Evolutionary conservation across 1,140 invertebrate species (phyloP).

Genomic region (Ostrea denselamellosa): DNA sequence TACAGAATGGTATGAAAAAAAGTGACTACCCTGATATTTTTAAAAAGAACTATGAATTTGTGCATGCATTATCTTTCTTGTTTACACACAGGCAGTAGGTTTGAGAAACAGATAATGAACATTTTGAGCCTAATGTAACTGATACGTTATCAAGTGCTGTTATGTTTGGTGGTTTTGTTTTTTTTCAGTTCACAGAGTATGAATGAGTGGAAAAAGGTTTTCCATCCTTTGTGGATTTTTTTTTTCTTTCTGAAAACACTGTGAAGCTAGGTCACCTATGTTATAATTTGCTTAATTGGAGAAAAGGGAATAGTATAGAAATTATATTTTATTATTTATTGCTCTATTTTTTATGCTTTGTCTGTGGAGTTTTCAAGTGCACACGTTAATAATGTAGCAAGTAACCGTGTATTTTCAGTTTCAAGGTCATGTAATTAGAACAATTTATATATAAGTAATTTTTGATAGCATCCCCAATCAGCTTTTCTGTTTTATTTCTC

Average conservation of each 20-base stretch:
- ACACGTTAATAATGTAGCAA: background rate
- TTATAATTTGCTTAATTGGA: background rate
- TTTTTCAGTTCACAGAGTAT: background rate
- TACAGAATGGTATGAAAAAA: no score
- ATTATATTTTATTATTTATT: background rate
- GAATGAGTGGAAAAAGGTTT: background rate
- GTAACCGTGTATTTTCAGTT: background rate
- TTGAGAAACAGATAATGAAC: no score
- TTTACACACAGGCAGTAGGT: no score
- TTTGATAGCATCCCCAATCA: background rate
- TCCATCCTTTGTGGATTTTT: background rate
- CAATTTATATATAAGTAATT: background rate
- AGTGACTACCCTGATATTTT: no score
- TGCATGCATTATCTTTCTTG: no score
- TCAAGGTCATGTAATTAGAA: conserved; percentile 3
- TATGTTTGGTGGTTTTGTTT: background rate
- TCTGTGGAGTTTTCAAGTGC: background rate
- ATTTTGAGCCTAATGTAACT: no score
- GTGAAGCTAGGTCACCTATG: background rate
- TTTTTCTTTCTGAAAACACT: background rate
- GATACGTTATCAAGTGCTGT: no score
- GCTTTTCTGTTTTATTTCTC: background rate
- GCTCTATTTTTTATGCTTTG: background rate
- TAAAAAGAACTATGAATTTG: no score
- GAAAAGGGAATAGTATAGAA: no score